Evolutionary conservation across 2,888 invertebrate species (phyloP).

Genomic region (Eubasilissa splendida): DNA sequence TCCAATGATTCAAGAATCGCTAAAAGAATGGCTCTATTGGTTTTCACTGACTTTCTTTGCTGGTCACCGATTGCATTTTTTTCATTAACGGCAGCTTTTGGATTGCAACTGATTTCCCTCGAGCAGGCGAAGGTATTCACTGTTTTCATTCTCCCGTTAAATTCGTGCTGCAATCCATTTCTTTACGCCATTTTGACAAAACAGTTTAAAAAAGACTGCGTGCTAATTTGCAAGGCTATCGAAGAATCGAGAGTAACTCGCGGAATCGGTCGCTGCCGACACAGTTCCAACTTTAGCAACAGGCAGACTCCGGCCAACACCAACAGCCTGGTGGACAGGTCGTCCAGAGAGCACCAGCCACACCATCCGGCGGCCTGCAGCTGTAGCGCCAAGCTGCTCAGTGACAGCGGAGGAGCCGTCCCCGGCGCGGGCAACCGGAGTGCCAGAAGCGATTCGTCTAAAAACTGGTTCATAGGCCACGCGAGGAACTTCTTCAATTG

Average conservation of each 20-base stretch:
- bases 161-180: constrained; percentile 98
- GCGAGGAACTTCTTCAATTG: constrained; percentile 68
- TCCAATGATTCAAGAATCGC: constrained; percentile 97
- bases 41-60: constrained; percentile 97
- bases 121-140: constrained; percentile 97
- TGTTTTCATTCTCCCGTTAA: constrained; percentile 95
- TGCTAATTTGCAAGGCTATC: constrained; percentile 94
- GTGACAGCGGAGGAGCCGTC: constrained; percentile 67
- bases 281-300: constrained; percentile 91
- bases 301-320: constrained; percentile 90
- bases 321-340: constrained; percentile 86
- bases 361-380: constrained; percentile 75
- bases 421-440: constrained; percentile 61
- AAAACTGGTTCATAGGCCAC: constrained; percentile 59
- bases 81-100: constrained; percentile 94
- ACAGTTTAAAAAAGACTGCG: constrained; percentile 98
- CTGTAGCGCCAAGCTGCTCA: constrained; percentile 73
- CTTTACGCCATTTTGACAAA: constrained; percentile 98
- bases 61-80: constrained; percentile 99
- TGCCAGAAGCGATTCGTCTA: constrained; percentile 59
- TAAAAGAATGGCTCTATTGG: constrained; percentile 95
- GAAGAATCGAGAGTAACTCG: constrained; percentile 94
- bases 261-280: constrained; percentile 88
- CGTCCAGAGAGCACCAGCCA: constrained; percentile 81
- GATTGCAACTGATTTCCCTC: constrained; percentile 89